These are phyloP conservation scores for Glaucidium brasilianum DNA, from an alignment of 2,113 vertebrate genomes.

Conservation along the genomic window DNA sequence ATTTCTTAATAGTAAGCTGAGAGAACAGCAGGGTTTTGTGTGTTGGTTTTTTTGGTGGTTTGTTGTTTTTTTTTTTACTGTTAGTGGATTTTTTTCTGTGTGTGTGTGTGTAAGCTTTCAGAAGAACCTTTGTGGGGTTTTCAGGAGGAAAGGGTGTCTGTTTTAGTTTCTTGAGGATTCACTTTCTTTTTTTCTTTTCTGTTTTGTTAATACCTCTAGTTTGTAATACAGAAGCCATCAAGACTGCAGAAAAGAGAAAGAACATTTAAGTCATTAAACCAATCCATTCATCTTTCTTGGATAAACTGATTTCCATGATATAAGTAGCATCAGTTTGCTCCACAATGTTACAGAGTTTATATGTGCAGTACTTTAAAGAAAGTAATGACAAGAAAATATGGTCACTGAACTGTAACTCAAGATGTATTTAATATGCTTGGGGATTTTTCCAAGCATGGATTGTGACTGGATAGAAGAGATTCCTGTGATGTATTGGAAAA, in stretches of 20 bases:
- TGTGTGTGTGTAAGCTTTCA: not conserved
- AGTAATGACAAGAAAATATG: not conserved
- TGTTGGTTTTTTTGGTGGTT: not conserved
- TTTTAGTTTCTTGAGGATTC: not conserved
- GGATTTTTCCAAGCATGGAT: not conserved
- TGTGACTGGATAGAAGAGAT: not conserved
- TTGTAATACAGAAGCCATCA: rapidly evolving
- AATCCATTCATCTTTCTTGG: not conserved
- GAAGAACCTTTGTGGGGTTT: not conserved
- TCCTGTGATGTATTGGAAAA: not conserved
- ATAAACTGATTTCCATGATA: not conserved
- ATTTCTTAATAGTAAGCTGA: not conserved
- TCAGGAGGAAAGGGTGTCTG: rapidly evolving
- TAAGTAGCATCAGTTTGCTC: not conserved
- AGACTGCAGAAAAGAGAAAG: not conserved
- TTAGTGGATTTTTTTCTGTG: not conserved
- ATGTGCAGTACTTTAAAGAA: not conserved
- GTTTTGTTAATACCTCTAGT: not conserved
- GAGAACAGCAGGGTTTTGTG: rapidly evolving
- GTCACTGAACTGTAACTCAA: not conserved
- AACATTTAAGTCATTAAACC: not conserved
- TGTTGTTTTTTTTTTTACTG: not conserved
- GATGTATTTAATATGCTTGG: not conserved
- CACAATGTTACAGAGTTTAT: not conserved
- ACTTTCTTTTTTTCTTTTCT: not conserved